Evolutionary conservation across 2,797 vertebrate species (phyloP), one percentile per base, ranked within the genome.

Genomic region (Arnoldichthys spilopterus): DNA sequence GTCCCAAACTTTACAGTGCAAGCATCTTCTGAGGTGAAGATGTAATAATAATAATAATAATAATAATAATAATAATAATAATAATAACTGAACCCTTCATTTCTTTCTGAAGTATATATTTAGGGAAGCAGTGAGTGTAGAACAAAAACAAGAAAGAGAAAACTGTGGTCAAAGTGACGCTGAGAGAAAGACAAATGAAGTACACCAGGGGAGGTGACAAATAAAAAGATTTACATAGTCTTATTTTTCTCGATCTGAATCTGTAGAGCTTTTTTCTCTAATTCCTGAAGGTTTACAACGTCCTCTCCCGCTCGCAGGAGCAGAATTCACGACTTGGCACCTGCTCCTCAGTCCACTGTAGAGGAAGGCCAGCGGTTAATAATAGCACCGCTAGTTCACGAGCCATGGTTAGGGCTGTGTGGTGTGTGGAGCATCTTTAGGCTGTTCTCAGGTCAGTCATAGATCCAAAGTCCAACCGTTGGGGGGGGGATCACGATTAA

Each of bases 241-340:
- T 30, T 67, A 12, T 45, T 81, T 43, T 61, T 30, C 24, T 30
- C 3, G 71, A 59, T 73, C 70, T n/a, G 16, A 34, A 62, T 47
- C 58, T 28, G 28, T 72, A 72, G 53, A 45, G 49, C 8, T 7
- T 28, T 28, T 4, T 28, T 85, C 78, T 59, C 70, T 81, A 76
- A 51, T 84, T 89, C 85, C 84, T 91, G 84, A 89, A 89, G 77
- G 22, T 68, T 49, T 51, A 6, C 43, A 54, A n/a, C 18, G 47
- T 75, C 67, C 51, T 62, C 73, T 77, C 28, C 68, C 28, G 56
- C 16, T 63, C 30, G 12, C 12, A 20, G 20, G 6, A 13, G 12
- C 37, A 66, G 72, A 59, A 70, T 47, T 49, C 32, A 32, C 30
- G 37, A 68, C 69, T 30, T 18, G 20, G 24, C 61, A 40, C 51